Evolutionary conservation across 2,113 vertebrate species (phyloP).

Genomic region (Nettapus auritus): DNA sequence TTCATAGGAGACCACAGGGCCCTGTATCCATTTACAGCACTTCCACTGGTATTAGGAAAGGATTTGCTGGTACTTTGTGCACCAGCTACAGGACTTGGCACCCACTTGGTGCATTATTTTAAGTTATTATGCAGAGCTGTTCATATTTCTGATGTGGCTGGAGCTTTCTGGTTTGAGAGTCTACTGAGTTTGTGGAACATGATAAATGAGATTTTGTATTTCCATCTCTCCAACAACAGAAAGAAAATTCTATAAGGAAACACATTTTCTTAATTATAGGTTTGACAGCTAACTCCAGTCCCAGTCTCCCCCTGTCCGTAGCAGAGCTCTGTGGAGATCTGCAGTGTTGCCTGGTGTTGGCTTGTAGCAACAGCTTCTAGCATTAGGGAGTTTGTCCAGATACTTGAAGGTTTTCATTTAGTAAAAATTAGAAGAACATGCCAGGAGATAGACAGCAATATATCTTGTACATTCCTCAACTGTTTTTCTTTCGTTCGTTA

Average conservation of each 20-base stretch:
- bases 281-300: constrained; percentile 41
- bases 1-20: neutral
- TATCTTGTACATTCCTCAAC: neutral
- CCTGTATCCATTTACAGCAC: neutral
- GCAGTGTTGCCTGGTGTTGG: neutral
- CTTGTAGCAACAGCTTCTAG: constrained; percentile 23
- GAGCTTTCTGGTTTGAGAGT: neutral
- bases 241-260: constrained; percentile 17
- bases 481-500: neutral
- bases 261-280: constrained; percentile 35
- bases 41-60: constrained; percentile 3
- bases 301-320: neutral
- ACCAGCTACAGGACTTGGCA: neutral
- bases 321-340: neutral
- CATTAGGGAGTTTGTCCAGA: neutral
- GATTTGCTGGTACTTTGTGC: neutral
- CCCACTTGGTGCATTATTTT: neutral
- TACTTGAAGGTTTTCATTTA: constrained; percentile 1
- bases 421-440: constrained; percentile 27
- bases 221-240: neutral
- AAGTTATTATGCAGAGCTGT: neutral
- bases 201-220: constrained; percentile 50
- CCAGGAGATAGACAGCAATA: neutral
- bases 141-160: constrained; percentile 3
- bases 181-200: neutral